A percentile compares a stretch with the other conserved stretches of the same genome.
phyloP scores from a whole-genome alignment of 2,113 vertebrate species.

The Hippolais icterina region DNA sequence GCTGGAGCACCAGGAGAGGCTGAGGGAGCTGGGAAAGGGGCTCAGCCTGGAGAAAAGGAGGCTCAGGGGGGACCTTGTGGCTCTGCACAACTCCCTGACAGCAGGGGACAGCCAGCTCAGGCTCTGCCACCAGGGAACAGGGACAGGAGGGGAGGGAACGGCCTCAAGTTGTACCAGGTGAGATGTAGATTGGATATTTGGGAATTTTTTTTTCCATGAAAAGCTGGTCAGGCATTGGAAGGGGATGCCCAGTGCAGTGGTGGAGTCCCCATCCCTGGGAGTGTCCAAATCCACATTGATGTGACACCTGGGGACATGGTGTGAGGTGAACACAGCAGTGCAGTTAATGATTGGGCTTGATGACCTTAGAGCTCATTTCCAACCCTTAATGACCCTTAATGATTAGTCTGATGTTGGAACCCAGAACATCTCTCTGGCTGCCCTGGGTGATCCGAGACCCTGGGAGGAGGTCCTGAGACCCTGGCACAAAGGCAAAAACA shows the following conservation, averaged over 20 bases:
- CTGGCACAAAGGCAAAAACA: no score
- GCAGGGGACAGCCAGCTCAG: rapidly evolving
- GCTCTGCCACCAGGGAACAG: background rate
- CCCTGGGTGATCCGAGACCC: no score
- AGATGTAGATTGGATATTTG: rapidly evolving
- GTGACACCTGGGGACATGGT: background rate
- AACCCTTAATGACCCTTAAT: background rate
- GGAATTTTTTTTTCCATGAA: background rate
- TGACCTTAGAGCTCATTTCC: background rate
- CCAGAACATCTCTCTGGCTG: no score
- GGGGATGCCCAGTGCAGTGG: background rate
- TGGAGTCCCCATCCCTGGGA: background rate
- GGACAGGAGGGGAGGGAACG: rapidly evolving
- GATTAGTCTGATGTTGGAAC: background rate
- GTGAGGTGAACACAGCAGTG: background rate
- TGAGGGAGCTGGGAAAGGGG: background rate
- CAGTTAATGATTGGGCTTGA: no score
- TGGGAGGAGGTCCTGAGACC: no score
- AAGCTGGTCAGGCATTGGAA: background rate
- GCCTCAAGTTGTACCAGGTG: rapidly evolving
- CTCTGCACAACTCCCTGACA: background rate
- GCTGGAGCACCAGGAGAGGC: rapidly evolving
- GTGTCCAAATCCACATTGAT: rapidly evolving
- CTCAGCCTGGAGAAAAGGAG: background rate
- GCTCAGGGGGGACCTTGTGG: background rate